phyloP scores from a whole-genome alignment of 1,140 invertebrate genomes.

The Ostrea denselamellosa region DNA sequence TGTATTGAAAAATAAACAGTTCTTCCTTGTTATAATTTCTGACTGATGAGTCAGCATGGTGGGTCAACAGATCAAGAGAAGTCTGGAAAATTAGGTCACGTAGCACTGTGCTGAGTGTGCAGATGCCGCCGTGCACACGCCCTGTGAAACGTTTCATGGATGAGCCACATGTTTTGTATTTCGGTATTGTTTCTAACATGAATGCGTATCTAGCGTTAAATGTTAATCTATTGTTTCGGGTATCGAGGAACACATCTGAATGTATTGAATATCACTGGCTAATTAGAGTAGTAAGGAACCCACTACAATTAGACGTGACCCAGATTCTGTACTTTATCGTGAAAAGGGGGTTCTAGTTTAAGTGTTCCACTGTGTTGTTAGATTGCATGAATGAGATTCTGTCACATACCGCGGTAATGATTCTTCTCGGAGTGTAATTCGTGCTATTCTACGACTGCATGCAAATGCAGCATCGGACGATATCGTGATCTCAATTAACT shows the following conservation, averaged over 20 bases:
- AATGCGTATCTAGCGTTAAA: constrained; percentile 13
- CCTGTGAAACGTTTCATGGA: not conserved
- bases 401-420: not conserved
- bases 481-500: not conserved
- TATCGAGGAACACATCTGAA: not conserved
- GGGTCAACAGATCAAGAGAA: not conserved
- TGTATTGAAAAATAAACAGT: constrained; percentile 8
- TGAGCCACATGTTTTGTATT: not conserved
- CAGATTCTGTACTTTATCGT: constrained; percentile 25
- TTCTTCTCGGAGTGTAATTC: not conserved
- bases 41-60: not conserved
- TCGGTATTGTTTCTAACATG: not conserved
- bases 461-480: not conserved
- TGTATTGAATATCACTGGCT: constrained; percentile 10
- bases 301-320: constrained; percentile 7
- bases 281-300: not conserved
- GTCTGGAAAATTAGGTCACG: not conserved
- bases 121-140: not conserved
- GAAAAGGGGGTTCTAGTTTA: not conserved
- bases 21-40: not conserved
- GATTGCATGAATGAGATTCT: constrained; percentile 1
- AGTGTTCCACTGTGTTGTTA: not conserved
- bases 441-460: not conserved
- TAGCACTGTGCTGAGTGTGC: not conserved
- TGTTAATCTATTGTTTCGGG: not conserved